phyloP scores from a whole-genome alignment of 92 coral and sea anemone species.

The Phenganax marumi region DNA sequence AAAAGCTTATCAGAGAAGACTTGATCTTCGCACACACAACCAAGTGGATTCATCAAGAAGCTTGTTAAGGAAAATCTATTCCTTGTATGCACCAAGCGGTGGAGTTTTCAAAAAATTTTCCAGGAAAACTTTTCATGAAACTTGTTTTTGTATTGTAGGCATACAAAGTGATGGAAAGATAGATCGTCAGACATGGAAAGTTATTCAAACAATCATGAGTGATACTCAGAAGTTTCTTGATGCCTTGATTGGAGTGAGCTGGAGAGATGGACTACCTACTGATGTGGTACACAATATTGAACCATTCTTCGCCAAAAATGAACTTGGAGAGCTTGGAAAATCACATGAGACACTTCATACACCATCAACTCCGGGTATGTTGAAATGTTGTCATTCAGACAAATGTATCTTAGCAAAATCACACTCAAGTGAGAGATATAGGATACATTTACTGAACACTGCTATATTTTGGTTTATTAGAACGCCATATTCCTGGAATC shows the following conservation, averaged over 20 bases:
- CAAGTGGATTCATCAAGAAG: no score
- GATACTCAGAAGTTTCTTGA: slow-evolving; percentile 94
- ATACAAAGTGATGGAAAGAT: slow-evolving; percentile 82
- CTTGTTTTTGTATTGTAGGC: slow-evolving; percentile 49
- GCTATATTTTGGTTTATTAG: slow-evolving; percentile 18
- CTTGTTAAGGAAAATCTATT: no score
- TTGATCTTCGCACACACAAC: no score
- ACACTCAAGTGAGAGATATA: background rate
- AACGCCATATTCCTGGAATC: slow-evolving; percentile 72
- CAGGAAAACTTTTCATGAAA: slow-evolving; percentile 8
- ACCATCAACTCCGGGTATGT: no score
- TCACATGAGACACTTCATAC: background rate
- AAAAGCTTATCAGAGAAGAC: no score
- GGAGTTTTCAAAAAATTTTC: no score
- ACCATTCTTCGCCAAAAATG: slow-evolving; percentile 81
- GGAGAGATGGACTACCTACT: slow-evolving; percentile 79
- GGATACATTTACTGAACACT: background rate
- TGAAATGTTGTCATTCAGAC: no score
- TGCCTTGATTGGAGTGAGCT: slow-evolving; percentile 62
- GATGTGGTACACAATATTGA: slow-evolving; percentile 78
- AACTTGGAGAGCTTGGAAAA: slow-evolving; percentile 75
- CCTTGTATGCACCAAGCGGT: no score
- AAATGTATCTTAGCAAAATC: no score
- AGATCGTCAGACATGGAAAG: slow-evolving; percentile 92
- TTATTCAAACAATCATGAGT: slow-evolving; percentile 89